Conservation (phyloP, 2,888 invertebrate species). For the Synanthedon tipuliformis region DNA sequence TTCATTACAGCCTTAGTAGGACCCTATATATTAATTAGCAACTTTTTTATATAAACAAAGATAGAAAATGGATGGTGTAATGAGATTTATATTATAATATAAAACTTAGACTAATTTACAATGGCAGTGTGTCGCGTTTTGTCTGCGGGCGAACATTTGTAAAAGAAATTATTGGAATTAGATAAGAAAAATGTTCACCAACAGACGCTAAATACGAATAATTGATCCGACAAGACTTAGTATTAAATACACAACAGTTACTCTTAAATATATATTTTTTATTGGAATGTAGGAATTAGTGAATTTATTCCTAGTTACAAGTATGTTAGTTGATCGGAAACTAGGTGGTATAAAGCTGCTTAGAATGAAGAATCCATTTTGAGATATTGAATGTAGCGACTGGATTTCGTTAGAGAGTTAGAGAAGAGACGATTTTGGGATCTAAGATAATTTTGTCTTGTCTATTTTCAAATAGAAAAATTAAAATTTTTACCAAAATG, state of each 20-base stretch:
- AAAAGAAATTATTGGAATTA: conserved; percentile 4
- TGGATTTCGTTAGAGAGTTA: no score
- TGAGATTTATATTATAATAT: conserved; percentile 7
- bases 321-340: neutral
- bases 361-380: no score
- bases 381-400: no score
- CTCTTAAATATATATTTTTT: conserved; percentile 5
- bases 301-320: neutral
- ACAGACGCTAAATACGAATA: conserved; percentile 40
- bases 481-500: no score
- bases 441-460: no score
- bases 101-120: conserved; percentile 14
- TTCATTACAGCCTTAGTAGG: no score
- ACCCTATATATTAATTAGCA: no score
- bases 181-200: conserved; percentile 36
- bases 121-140: conserved; percentile 43
- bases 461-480: no score
- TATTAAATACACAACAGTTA: conserved; percentile 29
- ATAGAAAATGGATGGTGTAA: neutral
- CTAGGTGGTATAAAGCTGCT: neutral
- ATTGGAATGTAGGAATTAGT: conserved; percentile 36
- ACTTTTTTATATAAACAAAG: no score
- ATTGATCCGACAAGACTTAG: conserved; percentile 45
- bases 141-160: conserved; percentile 33
- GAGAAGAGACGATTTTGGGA: no score